phyloP scores from a whole-genome alignment of 2,113 vertebrate genomes.

The Taxidea taxus region DNA sequence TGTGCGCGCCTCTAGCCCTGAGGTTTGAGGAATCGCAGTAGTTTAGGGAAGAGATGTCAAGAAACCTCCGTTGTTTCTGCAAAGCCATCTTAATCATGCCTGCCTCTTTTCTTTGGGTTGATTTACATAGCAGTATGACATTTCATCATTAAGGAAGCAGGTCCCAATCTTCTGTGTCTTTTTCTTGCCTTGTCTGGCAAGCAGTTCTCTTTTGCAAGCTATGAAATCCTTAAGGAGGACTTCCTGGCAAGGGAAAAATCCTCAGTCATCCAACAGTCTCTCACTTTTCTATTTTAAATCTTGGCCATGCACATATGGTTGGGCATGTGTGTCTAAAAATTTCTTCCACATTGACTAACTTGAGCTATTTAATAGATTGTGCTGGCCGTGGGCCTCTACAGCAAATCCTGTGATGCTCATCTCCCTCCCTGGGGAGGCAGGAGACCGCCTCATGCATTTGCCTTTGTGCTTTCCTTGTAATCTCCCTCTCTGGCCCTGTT shows the following conservation, averaged over 20 bases:
- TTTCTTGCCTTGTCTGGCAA: slow-evolving; percentile 77
- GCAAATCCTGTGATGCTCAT: slow-evolving; percentile 44
- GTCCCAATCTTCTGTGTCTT: slow-evolving; percentile 78
- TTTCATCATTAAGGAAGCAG: slow-evolving; percentile 78
- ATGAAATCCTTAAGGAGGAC: slow-evolving; percentile 62
- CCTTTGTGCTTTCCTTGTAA: slow-evolving; percentile 54
- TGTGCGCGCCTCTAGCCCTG: background rate
- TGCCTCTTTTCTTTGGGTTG: slow-evolving; percentile 64
- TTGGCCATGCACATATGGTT: slow-evolving; percentile 61
- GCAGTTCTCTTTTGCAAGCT: slow-evolving; percentile 71
- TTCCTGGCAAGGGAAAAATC: slow-evolving; percentile 73
- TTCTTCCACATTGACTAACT: slow-evolving; percentile 70
- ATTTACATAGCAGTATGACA: slow-evolving; percentile 77
- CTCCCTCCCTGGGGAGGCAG: slow-evolving; percentile 19
- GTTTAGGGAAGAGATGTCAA: slow-evolving; percentile 41
- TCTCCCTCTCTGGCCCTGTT: slow-evolving; percentile 44
- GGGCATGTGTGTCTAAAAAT: slow-evolving; percentile 67
- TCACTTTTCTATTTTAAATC: slow-evolving; percentile 69
- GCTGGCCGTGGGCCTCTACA: slow-evolving; percentile 27
- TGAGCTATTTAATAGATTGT: slow-evolving; percentile 70
- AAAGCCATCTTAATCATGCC: slow-evolving; percentile 72
- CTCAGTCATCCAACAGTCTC: slow-evolving; percentile 69
- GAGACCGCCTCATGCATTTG: slow-evolving; percentile 28
- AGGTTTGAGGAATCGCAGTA: slow-evolving; percentile 44
- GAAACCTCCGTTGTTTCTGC: slow-evolving; percentile 64